Base-by-base conservation (phyloP, 92 coral and sea anemone genomes). In the Blastomussa wellsi region DNA sequence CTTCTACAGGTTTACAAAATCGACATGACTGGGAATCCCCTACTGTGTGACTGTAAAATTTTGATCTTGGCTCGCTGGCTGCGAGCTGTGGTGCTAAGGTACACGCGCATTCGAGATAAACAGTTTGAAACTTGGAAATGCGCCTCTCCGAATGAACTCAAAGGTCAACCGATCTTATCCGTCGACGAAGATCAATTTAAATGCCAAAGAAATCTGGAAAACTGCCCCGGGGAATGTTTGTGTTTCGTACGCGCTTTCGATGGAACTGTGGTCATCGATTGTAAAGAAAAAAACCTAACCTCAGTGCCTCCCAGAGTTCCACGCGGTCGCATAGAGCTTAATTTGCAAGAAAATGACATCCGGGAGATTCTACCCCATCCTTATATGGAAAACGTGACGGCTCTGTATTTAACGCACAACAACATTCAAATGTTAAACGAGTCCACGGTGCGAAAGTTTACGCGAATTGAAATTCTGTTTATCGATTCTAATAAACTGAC, bases 81-180 rank as follows among this genome's bases (percentile, higher is more conserved):
- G 7, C 81, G 74, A 66, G 10, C 51, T 0, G 59, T 86, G 51
- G 65, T 78, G 29, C 72, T 32, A 26, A 82, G 33, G 32, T 47
- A 82, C 44, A 36, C 78, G 14, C 62, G 76, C 26, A 52, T 93
- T 14, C 8, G 24, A 49, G 22, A 57, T 2, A 9, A 24, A 13
- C 92, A 82, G 7, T 93, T 93, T 86, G 35, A 86, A 35, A 82
- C 91, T 22, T 94, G 98, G 95, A 77, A 88, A 52, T 95, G 98
- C 62, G 78, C 89, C 37, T 70, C 77, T 29, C 94, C 94, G 5
- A 2, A 1, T 5, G 72, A 83, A 13, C 73, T 95, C 14, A 81
- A 84, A 47, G 94, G 90, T 14, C 74, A 69, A 52, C 48, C 76
- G 5, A 60, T 91, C 9, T 65, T 91, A 31, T 39, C 87, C 6